Base-by-base conservation (phyloP, 2,113 vertebrate genomes). In the Scytalopus superciliaris region DNA sequence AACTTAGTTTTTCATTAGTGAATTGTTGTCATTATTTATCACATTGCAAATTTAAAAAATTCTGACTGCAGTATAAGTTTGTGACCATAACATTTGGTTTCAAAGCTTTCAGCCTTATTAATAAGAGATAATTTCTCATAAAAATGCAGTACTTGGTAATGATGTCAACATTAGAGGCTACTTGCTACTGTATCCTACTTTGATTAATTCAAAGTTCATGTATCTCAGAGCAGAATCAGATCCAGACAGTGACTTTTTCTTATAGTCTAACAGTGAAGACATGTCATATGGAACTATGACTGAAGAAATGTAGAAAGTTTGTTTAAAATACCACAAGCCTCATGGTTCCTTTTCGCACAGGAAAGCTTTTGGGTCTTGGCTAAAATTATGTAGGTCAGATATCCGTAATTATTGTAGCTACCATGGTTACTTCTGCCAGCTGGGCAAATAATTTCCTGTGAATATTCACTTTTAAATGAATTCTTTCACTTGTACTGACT, bases 401-500 rank as follows among this genome's bases (percentile, higher is more conserved):
- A 93, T 64, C 12, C 37, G 25, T 39, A 88, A 76, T 66, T 91
- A 72, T 83, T 93, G 18, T 77, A 85, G 24, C 17, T 84, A 52
- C 45, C 47, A 59, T 7, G 39, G 55, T 83, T 90, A 69, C 59
- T 90, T 91, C 55, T 90, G 62, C 75, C 55, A 88, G n/a, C 55
- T 80, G 55, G 70, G 30, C 63, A 93, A 94, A 87, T 76, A 74
- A 88, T 85, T 94, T 85, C 24, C 67, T 80, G 33, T 74, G 78
- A 94, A 93, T 88, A 90, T 68, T 68, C 52, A 59, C 63, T 95
- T 81, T 59, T 59, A 44, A 83, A 63, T 70, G 7, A 89, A 88
- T 90, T 16, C 33, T 78, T 92, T 89, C 56, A 77, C 50, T 89
- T 59, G 16, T 56, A 35, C n/a, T 87, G n/a, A 68, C 0, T 47